Evolutionary conservation across 2,888 invertebrate genomes (phyloP).

Genomic region (Laspeyria flexula): DNA sequence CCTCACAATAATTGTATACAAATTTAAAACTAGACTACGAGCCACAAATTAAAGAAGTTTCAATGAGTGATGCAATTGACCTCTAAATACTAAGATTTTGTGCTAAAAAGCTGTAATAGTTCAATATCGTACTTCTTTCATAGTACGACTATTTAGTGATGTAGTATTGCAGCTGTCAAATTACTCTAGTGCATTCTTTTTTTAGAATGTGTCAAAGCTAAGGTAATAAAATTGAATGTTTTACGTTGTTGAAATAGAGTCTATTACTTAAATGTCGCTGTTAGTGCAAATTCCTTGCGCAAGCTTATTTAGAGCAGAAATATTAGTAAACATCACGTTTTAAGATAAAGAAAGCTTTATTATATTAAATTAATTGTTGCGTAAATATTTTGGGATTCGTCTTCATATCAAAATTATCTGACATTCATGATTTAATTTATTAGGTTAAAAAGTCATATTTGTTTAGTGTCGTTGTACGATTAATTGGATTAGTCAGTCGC

Average conservation of each 20-base stretch:
- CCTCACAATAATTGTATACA: not conserved
- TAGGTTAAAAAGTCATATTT: not conserved
- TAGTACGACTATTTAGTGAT: not conserved
- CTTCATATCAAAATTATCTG: too few relatives aligned
- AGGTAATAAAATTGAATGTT: not conserved
- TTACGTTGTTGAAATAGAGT: constrained; percentile 7
- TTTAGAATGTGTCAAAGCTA: not conserved
- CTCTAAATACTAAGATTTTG: too few relatives aligned
- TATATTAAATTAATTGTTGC: not conserved
- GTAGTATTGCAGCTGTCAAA: not conserved
- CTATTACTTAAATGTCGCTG: constrained; percentile 6
- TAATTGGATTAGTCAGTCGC: constrained; percentile 22
- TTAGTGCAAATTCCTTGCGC: constrained; percentile 7
- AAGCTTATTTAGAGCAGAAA: constrained; percentile 8
- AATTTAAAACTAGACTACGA: too few relatives aligned
- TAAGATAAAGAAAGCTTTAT: not conserved
- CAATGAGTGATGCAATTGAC: too few relatives aligned
- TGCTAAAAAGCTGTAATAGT: too few relatives aligned
- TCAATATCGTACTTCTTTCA: too few relatives aligned
- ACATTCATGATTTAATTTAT: not conserved
- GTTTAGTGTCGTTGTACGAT: constrained; percentile 1
- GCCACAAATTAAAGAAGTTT: too few relatives aligned
- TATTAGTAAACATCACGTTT: constrained; percentile 4
- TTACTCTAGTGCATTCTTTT: too few relatives aligned
- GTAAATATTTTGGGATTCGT: too few relatives aligned